Conservation (phyloP, 1,140 invertebrate genomes). For the Coenobita brevimanus region DNA sequence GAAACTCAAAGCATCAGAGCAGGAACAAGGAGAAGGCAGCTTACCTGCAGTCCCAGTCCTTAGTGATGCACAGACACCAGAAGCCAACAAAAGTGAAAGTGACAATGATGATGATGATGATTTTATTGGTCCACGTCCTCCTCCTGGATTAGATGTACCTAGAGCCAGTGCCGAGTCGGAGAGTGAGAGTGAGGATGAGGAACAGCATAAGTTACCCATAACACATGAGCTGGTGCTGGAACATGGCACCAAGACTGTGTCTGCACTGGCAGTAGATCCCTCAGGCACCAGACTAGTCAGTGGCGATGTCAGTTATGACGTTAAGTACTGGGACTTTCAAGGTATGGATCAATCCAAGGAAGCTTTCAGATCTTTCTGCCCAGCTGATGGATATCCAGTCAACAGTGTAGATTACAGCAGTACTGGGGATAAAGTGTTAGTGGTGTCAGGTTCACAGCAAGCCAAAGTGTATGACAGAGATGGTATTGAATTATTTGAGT, state of each 20-base stretch:
- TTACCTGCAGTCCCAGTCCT: background rate
- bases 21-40: conserved; percentile 49
- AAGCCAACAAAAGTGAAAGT: conserved; percentile 13
- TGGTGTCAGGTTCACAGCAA: conserved; percentile 88
- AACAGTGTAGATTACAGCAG: conserved; percentile 91
- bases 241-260: conserved; percentile 90
- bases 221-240: conserved; percentile 87
- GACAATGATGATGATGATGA: conserved; percentile 56
- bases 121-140: conserved; percentile 72
- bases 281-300: conserved; percentile 93
- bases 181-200: conserved; percentile 76
- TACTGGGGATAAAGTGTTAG: conserved; percentile 95
- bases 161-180: conserved; percentile 39
- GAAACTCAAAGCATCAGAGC: conserved; percentile 42
- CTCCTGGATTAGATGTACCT: conserved; percentile 58
- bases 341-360: conserved; percentile 95
- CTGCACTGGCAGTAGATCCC: conserved; percentile 91
- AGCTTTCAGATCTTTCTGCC: conserved; percentile 82
- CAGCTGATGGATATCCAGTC: conserved; percentile 85
- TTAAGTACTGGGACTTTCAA: conserved; percentile 98
- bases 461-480: conserved; percentile 97
- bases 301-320: conserved; percentile 89
- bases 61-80: background rate
- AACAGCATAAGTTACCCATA: conserved; percentile 83
- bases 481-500: conserved; percentile 96